These are phyloP conservation scores for Drosophila aff. DNA, from an alignment of 1,140 invertebrate genomes.

Conservation along the genomic window DNA sequence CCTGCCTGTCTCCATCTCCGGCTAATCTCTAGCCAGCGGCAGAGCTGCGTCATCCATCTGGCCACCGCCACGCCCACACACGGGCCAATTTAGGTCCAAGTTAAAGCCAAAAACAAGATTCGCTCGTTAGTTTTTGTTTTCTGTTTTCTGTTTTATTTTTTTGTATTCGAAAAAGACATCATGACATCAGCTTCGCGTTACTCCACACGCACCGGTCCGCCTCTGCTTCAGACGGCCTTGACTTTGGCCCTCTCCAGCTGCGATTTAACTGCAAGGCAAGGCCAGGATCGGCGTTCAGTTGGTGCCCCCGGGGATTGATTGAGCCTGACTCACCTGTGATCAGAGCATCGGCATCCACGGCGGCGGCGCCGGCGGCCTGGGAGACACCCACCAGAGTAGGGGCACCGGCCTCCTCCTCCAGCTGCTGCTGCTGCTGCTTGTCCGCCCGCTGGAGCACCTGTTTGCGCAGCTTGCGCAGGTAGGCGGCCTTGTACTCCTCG, in stretches of 20 bases:
- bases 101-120: constrained; percentile 48
- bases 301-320: no score
- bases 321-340: constrained; percentile 53
- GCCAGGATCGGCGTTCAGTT: neutral
- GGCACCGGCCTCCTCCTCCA: constrained; percentile 5
- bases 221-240: constrained; percentile 54
- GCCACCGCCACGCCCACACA: constrained; percentile 20
- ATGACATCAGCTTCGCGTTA: constrained; percentile 40
- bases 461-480: constrained; percentile 79
- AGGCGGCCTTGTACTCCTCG: constrained; percentile 81
- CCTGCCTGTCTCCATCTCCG: constrained; percentile 6
- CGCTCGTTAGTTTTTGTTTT: constrained; percentile 15
- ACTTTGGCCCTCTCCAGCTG: constrained; percentile 62
- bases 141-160: neutral
- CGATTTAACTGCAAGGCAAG: constrained; percentile 58
- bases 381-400: constrained; percentile 21
- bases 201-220: neutral
- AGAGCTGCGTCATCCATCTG: constrained; percentile 31
- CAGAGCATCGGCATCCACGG: constrained; percentile 53
- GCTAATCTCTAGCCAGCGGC: neutral
- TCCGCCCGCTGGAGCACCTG: constrained; percentile 67
- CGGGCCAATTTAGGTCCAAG: constrained; percentile 25
- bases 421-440: neutral
- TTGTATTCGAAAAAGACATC: constrained; percentile 16
- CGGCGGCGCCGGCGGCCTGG: neutral